Percentiles rank a stretch among this genome's conserved stretches.
phyloP scores from a whole-genome alignment of 2,113 vertebrate genomes.

The Vimba vimba region DNA sequence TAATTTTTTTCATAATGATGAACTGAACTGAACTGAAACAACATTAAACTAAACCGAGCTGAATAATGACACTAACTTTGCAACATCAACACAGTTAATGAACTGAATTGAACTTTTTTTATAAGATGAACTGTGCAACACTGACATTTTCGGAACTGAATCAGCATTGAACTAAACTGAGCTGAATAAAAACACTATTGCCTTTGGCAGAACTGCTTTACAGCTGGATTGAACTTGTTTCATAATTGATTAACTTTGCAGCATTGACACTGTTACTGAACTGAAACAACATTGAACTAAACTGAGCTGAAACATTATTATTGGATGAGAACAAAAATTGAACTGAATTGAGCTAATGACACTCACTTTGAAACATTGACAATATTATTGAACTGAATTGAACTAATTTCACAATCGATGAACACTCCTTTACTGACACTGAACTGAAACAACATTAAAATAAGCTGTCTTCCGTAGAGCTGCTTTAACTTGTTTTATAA shows the following conservation, averaged over 20 bases:
- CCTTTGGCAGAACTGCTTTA: neutral
- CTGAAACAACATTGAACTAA: neutral
- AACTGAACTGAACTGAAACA: too few relatives aligned
- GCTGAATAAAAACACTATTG: neutral
- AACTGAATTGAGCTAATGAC: neutral
- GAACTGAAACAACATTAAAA: too few relatives aligned
- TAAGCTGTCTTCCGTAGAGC: too few relatives aligned
- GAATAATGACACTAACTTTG: neutral
- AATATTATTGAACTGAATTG: too few relatives aligned
- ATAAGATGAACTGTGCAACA: neutral
- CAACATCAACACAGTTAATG: neutral
- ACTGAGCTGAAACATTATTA: neutral
- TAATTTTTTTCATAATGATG: too few relatives aligned
- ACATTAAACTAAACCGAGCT: neutral
- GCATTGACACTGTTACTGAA: neutral
- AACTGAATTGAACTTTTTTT: neutral
- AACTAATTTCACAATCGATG: too few relatives aligned
- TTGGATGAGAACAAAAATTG: neutral
- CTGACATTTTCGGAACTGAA: neutral
- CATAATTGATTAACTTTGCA: neutral
- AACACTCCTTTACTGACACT: too few relatives aligned
- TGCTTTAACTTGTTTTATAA: too few relatives aligned
- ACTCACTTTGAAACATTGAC: too few relatives aligned
- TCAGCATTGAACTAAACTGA: neutral
- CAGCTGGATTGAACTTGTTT: neutral